Conservation (phyloP, 2,113 vertebrate genomes). For the Pipa parva region DNA sequence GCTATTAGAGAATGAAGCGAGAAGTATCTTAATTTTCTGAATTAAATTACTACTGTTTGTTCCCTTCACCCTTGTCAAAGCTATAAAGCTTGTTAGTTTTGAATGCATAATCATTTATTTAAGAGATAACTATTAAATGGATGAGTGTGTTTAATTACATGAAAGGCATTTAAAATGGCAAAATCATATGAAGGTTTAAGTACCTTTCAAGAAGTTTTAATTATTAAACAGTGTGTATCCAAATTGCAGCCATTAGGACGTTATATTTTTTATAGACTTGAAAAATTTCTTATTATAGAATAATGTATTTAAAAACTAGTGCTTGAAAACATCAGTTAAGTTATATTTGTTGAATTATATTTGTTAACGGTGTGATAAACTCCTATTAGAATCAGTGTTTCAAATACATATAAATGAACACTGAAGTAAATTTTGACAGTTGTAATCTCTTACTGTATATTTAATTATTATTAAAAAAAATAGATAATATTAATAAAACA, state of each 20-base stretch:
- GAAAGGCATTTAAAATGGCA: background rate
- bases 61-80: conserved; percentile 8
- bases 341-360: too few relatives aligned
- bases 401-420: too few relatives aligned
- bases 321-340: too few relatives aligned
- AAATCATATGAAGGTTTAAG: conserved; percentile 1
- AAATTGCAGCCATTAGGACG: background rate
- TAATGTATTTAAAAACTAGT: too few relatives aligned
- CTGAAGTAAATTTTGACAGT: too few relatives aligned
- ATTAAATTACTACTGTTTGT: conserved; percentile 19
- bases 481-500: too few relatives aligned
- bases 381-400: too few relatives aligned
- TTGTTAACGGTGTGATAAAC: too few relatives aligned
- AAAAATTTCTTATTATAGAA: background rate
- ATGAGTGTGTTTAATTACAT: conserved; percentile 1
- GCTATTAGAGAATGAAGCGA: conserved; percentile 42
- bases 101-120: conserved; percentile 21
- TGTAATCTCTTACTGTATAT: too few relatives aligned
- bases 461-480: too few relatives aligned
- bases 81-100: conserved; percentile 19
- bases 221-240: background rate
- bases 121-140: conserved; percentile 13
- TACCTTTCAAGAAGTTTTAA: background rate
- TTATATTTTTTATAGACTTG: background rate
- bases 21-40: conserved; percentile 17